phyloP scores from a whole-genome alignment of 2,888 invertebrate species.

The Cordilura impudica region DNA sequence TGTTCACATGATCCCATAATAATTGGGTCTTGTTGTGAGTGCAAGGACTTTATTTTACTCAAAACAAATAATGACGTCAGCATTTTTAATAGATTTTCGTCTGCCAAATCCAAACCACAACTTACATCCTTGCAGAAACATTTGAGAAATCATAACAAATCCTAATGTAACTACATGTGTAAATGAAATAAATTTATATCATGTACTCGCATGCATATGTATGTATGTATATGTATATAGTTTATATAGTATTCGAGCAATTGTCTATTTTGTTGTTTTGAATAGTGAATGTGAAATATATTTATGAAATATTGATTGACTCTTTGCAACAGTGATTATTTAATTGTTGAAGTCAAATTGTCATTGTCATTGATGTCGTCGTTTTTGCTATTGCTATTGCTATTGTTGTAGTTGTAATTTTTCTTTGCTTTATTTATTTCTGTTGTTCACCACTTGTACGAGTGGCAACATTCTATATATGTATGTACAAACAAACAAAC shows the following conservation, averaged over 20 bases:
- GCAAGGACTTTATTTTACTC: conserved; percentile 57
- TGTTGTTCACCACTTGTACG: conserved; percentile 58
- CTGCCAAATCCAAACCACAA: conserved; percentile 39
- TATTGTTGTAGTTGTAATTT: conserved; percentile 21
- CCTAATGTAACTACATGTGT: background rate
- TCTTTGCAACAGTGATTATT: conserved; percentile 51
- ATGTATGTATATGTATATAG: conserved; percentile 31
- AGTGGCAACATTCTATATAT: conserved; percentile 60
- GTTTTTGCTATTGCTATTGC: conserved; percentile 3
- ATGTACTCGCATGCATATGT: background rate
- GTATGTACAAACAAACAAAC: background rate
- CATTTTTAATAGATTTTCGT: conserved; percentile 60
- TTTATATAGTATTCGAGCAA: too few species aligned
- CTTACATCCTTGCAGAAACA: background rate
- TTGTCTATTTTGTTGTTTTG: background rate
- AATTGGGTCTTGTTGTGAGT: conserved; percentile 62
- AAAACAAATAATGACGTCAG: conserved; percentile 56
- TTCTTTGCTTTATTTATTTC: conserved; percentile 39
- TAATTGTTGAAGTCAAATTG: conserved; percentile 41
- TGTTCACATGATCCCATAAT: conserved; percentile 61
- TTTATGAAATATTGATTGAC: conserved; percentile 43
- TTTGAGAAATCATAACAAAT: conserved; percentile 28
- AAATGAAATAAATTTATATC: background rate
- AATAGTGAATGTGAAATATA: background rate
- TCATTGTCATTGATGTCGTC: conserved; percentile 9